Conservation (phyloP, 2,113 vertebrate species). For the Himantopus leucocephalus region DNA sequence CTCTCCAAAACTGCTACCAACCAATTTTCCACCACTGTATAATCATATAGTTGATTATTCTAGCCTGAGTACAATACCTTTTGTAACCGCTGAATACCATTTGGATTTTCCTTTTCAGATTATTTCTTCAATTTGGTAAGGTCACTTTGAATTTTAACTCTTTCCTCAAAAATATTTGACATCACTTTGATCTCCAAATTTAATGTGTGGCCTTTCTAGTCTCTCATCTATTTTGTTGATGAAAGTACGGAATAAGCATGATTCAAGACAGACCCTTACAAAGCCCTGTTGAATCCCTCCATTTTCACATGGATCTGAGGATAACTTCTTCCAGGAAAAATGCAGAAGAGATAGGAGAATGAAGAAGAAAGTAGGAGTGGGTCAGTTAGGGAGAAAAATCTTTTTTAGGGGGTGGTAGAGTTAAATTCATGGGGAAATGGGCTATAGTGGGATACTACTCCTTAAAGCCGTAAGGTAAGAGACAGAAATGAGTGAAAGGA, state of each 20-base stretch:
- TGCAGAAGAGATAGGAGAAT: background rate
- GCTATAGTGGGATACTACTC: background rate
- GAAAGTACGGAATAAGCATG: background rate
- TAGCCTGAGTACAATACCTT: background rate
- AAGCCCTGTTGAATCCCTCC: background rate
- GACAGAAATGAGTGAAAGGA: background rate
- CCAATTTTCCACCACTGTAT: background rate
- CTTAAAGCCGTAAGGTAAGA: background rate
- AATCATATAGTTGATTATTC: background rate
- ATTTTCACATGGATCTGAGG: background rate
- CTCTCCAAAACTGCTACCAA: background rate
- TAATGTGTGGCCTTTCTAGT: background rate
- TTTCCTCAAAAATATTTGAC: background rate
- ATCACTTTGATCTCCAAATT: background rate
- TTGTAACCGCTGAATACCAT: background rate
- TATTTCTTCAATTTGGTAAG: background rate
- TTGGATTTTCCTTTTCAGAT: background rate
- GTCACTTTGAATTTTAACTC: background rate
- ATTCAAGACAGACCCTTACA: background rate
- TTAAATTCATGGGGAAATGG: background rate
- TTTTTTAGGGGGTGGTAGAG: fast-evolving
- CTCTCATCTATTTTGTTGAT: background rate
- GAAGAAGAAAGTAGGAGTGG: background rate
- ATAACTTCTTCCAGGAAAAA: background rate
- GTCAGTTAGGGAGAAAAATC: background rate